Evolutionary conservation across 30 jellyfish, hydroid and myxozoan species (phyloP), one percentile per base, ranked within the genome.

Genomic region (Aurelia coerulea): DNA sequence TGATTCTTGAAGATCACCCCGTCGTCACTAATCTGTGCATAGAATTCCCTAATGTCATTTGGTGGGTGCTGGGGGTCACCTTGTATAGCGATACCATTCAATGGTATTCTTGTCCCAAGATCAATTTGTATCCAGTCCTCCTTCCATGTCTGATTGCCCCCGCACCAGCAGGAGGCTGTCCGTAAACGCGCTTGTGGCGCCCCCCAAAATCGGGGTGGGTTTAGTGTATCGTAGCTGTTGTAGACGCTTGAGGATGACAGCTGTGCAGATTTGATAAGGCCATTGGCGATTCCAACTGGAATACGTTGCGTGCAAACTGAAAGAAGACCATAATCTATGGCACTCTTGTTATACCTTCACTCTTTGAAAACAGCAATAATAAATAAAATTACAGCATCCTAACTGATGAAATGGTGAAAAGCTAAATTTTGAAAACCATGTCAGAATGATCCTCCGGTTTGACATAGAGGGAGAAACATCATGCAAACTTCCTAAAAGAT

Each of bases 21-120:
- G 69, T 76, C 75, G 37, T 76, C 63, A 56, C 86, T 76, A 34
- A 59, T 37, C 35, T 76, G 76, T 14, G 37, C 86, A 34, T 76
- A 76, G 69, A 76, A 76, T 58, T 76, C 75, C 35, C 62, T 49
- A 4, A 76, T 59, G 58, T 76, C 86, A 76, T 76, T 76, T 23
- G 86, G 76, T 4, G 86, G 86, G 23, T 76, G 75, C 63, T 52
- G 75, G 68, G 86, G 86, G 69, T 76, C 86, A 59, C 86, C 86
- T 33, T 76, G 86, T 16, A 76, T 76, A 10, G 86, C 86, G 13
- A 76, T 76, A 33, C 86, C 86, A 31, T 18, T 76, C 10, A 76
- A 66, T n/a, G 17, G 68, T 16, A 19, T n/a, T 10, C 13, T 56
- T 35, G n/a, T 59, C 10, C 75, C 75, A 37, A 76, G 86, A 76